Percentiles rank a stretch among this genome's conserved stretches.
These are phyloP conservation scores for Acanthococcus lagerstroemiae DNA, from an alignment of 2,888 invertebrate genomes.

Conservation along the genomic window DNA sequence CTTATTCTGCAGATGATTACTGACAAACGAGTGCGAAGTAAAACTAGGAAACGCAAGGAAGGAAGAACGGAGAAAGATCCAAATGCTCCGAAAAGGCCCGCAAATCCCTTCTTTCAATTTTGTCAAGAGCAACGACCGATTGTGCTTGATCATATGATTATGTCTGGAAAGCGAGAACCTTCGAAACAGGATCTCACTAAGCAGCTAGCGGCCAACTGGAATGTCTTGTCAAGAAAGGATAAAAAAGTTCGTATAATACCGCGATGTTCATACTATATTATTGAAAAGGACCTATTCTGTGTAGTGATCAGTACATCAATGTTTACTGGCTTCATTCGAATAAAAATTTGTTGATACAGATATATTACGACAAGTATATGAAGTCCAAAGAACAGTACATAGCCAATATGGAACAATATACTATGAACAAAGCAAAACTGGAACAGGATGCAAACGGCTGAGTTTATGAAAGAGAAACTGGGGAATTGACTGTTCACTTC, in stretches of 20 bases:
- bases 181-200: constrained; percentile 65
- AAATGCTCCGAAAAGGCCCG: constrained; percentile 66
- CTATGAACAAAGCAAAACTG: constrained; percentile 35
- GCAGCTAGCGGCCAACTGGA: constrained; percentile 64
- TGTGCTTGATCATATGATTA: constrained; percentile 45
- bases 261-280: too few species aligned
- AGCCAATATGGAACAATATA: constrained; percentile 55
- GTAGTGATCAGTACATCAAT: neutral
- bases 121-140: constrained; percentile 68
- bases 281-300: neutral
- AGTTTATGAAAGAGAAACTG: neutral
- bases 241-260: constrained; percentile 56
- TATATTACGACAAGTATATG: constrained; percentile 63
- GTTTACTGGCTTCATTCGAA: neutral
- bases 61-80: constrained; percentile 57
- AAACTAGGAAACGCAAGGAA: constrained; percentile 49
- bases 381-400: constrained; percentile 67
- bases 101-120: constrained; percentile 71
- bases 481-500: too few species aligned
- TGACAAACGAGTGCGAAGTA: constrained; percentile 12
- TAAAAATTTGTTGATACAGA: constrained; percentile 43
- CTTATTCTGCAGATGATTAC: neutral
- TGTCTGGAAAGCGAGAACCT: constrained; percentile 55
- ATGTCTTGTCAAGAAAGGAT: constrained; percentile 55
- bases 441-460: neutral